phyloP scores from a whole-genome alignment of 1,140 invertebrate species.

The Drosophila sturtevanti region DNA sequence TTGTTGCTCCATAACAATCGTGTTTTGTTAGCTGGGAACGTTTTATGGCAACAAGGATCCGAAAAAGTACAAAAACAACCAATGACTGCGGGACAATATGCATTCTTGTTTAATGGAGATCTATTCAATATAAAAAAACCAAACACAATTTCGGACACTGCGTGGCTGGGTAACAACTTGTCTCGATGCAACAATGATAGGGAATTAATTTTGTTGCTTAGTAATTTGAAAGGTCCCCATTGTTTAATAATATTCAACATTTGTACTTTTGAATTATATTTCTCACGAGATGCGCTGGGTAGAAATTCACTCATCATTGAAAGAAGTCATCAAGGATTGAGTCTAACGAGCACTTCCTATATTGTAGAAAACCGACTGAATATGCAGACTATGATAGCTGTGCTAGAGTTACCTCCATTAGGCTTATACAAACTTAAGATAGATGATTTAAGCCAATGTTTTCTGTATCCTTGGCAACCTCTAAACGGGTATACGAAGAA shows the following conservation, averaged over 20 bases:
- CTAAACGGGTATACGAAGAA: conserved; percentile 14
- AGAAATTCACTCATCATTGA: conserved; percentile 91
- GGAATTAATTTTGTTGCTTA: conserved; percentile 33
- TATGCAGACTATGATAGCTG: not conserved
- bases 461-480: conserved; percentile 58
- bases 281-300: conserved; percentile 93
- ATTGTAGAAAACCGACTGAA: conserved; percentile 42
- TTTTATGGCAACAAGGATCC: conserved; percentile 88
- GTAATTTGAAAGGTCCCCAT: conserved; percentile 90
- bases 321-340: conserved; percentile 83
- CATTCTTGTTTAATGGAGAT: conserved; percentile 93
- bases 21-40: conserved; percentile 84
- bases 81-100: conserved; percentile 84
- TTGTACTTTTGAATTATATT: conserved; percentile 87
- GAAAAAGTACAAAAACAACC: conserved; percentile 85
- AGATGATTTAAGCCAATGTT: conserved; percentile 22
- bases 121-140: conserved; percentile 85
- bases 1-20: conserved; percentile 11
- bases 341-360: conserved; percentile 86
- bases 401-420: conserved; percentile 87
- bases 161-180: conserved; percentile 43
- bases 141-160: conserved; percentile 44
- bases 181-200: conserved; percentile 26
- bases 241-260: conserved; percentile 91
- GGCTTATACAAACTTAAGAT: conserved; percentile 63